Percentiles rank a stretch among this genome's conserved stretches.
phyloP scores from a whole-genome alignment of 2,113 vertebrate genomes.

The Syngnathus floridae region DNA sequence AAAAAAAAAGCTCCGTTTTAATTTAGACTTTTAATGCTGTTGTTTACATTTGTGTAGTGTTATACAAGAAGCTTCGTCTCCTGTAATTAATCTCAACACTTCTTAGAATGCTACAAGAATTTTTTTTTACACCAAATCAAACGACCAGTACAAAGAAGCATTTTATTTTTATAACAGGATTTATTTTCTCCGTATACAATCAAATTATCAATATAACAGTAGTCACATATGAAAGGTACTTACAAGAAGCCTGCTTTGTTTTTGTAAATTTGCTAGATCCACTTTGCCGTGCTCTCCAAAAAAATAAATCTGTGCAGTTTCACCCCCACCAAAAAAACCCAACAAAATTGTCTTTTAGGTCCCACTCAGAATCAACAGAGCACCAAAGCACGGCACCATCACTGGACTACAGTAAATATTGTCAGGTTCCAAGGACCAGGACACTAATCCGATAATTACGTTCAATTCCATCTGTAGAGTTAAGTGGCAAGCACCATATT shows the following conservation, averaged over 20 bases:
- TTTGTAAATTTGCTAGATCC: background rate
- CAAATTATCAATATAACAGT: background rate
- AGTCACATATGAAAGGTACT: slow-evolving; percentile 14
- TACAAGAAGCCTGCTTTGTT: slow-evolving; percentile 19
- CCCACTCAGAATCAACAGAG: background rate
- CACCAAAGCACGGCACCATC: slow-evolving; percentile 8
- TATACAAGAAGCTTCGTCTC: background rate
- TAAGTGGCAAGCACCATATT: slow-evolving; percentile 67
- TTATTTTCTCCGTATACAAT: background rate
- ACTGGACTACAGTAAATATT: slow-evolving; percentile 48
- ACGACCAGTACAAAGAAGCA: background rate
- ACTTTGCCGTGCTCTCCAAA: slow-evolving; percentile 1
- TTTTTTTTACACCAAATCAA: no score
- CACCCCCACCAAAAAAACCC: background rate
- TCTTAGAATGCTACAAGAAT: no score
- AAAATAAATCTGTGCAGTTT: slow-evolving; percentile 12
- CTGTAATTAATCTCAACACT: background rate
- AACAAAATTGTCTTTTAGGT: background rate
- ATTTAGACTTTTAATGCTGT: background rate
- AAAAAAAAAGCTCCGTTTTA: background rate
- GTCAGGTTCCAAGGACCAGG: slow-evolving; percentile 40
- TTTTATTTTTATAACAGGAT: background rate
- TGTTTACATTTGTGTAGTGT: background rate
- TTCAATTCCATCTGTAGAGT: slow-evolving; percentile 65
- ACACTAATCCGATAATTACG: slow-evolving; percentile 72